Evolutionary conservation across 1,140 invertebrate genomes (phyloP), one percentile per base, ranked within the genome.

Genomic region (Conopomorpha cramerella): DNA sequence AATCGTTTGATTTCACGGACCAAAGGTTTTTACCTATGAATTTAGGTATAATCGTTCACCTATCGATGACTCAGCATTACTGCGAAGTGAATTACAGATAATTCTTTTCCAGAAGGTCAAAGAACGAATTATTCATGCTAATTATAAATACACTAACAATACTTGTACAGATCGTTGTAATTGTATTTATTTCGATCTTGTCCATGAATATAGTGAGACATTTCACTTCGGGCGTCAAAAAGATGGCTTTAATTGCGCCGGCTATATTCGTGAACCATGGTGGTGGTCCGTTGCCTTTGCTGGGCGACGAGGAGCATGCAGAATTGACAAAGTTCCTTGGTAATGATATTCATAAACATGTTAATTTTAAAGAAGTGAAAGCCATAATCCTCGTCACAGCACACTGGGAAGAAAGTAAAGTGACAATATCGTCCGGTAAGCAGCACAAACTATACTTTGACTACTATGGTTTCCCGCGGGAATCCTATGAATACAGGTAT

Each of bases 241-340:
- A 51, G 36, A 71, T 72, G 65, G 49, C 43, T 39, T 13, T 51
- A 1, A 27, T 71, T 4, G 71, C 66, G n/a, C 71, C 71, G 12
- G 60, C 71, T 8, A 8, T 76, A 11, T 76, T 76, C 35, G 71
- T 76, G 1, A 76, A 73, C 39, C 71, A 76, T 25, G 71, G 71
- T 12, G 71, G 71, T 28, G 71, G 71, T 6, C 68, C 71, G 3
- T 16, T 76, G 38, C 71, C 71, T 4, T 38, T 76, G 15, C 43
- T 73, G 16, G 64, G 63, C 1, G 67, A 76, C 30, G 55, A 71
- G 32, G 63, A 70, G 1, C 59, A 64, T 27, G 41, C 34, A 30
- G 71, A 48, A 26, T 47, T 76, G 0, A 73, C 66, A 0, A 46
- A 38, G 12, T 71, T 70, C 28, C 37, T 76, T 1, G 44, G 59